These are phyloP conservation scores for Meda fulgida DNA, from an alignment of 2,797 vertebrate species.

Conservation along the genomic window DNA sequence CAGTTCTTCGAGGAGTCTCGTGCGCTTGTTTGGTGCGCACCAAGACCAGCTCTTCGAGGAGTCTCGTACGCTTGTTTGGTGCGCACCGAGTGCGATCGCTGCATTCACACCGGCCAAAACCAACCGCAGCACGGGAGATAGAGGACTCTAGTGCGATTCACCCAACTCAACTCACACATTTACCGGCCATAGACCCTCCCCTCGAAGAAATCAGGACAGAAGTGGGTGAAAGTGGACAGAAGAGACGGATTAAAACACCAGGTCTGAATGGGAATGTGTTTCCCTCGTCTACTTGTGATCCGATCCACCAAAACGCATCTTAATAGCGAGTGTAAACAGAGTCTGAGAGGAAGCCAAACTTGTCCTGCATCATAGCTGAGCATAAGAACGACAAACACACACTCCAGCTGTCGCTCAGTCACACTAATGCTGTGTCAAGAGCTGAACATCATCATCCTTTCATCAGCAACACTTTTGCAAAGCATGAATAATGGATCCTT, in stretches of 20 bases:
- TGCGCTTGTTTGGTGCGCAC: too few species aligned
- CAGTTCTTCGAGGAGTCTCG: too few species aligned
- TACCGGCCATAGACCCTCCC: too few species aligned
- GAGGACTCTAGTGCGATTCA: too few species aligned
- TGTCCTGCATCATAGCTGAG: conserved; percentile 4
- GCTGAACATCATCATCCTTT: conserved; percentile 75
- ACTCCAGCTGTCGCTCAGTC: too few species aligned
- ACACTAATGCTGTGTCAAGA: conserved; percentile 56
- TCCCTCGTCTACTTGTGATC: not conserved
- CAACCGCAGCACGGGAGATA: too few species aligned
- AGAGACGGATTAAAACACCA: too few species aligned
- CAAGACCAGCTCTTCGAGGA: too few species aligned
- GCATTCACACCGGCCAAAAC: too few species aligned
- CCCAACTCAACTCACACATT: too few species aligned
- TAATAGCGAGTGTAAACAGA: not conserved
- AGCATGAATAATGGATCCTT: conserved; percentile 66
- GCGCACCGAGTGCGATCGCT: too few species aligned
- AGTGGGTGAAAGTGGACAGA: not conserved
- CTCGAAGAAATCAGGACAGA: not conserved
- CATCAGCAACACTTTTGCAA: conserved; percentile 73
- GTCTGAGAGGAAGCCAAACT: not conserved
- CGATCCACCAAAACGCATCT: not conserved
- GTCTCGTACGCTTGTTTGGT: too few species aligned
- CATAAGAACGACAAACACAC: conserved; percentile 12
- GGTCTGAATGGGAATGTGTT: not conserved